Evolutionary conservation across 2,113 vertebrate genomes (phyloP), one percentile per base, ranked within the genome.

Genomic region (Halichoerus grypus): DNA sequence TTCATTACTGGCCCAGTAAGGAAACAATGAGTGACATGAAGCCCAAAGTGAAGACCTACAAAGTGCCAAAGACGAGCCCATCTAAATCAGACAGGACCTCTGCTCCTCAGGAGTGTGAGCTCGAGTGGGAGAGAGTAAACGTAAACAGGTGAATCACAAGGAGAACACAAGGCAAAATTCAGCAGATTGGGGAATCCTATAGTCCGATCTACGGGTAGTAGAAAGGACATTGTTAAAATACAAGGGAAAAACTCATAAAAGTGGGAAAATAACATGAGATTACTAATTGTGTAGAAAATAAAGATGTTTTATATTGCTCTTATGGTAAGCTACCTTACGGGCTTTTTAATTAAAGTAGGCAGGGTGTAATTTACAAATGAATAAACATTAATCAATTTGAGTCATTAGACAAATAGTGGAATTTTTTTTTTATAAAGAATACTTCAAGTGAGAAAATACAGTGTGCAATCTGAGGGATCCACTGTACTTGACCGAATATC

Each of bases 321-420:
- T 55, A 84, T 7, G 15, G 28, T 39, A 80, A 83, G 33, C n/a
- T 0, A 63, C 0, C 5, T 71, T 11, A 93, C 5, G 11, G 65
- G 39, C n/a, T 55, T 95, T 76, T 91, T 79, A 94, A 72, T 94
- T 72, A 94, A 72, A 77, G 84, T 15, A 42, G 46, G n/a, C 42
- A 91, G 74, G 59, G 22, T 36, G 71, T 46, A 88, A 80, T 84
- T 63, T 61, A 79, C 24, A 88, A 89, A 89, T 88, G 42, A 95
- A 36, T 72, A 94, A 69, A 69, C 71, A 71, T 63, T 18, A 14
- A 77, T 59, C 19, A 79, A 36, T 21, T 79, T 63, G 83, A 97
- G 90, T 90, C 53, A 59, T 77, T 67, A 59, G 77, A 49, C 31
- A 93, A 76, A 91, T 8, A 89, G 5, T 63, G 3, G 46, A 93